Base-by-base conservation (phyloP, 2,797 vertebrate species). In the Austrolebias charrua region DNA sequence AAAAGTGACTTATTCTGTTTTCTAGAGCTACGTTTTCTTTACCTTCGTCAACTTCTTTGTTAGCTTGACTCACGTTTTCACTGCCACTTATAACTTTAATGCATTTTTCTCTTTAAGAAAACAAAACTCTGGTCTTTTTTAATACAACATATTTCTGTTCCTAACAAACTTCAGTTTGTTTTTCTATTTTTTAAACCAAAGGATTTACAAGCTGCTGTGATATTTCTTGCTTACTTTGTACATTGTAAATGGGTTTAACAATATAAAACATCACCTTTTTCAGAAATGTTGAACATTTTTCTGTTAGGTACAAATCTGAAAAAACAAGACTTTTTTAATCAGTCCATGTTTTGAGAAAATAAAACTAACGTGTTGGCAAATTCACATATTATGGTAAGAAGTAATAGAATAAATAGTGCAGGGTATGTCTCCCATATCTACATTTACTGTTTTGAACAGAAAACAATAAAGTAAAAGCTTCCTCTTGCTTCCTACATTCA, bases 1-100 rank as follows among this genome's bases (percentile, higher is more conserved):
- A 84, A 79, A 70, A 76, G 75, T 24, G 75, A 73, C 83, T 75
- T 82, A 83, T 76, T 85, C 72, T 78, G 69, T 54, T 61, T 71
- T 64, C 53, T 14, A 55, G 40, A 73, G 60, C 77, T 81, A 47
- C 63, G 59, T 24, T 76, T 57, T 29, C 69, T 80, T 73, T 62
- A 75, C 77, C 79, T 80, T 70, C 66, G 58, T 61, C 63, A 73
- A 74, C 59, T 71, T 74, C 46, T 75, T 79, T 79, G 65, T 59
- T 79, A 73, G 35, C 52, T 63, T 64, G 57, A 57, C 56, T 68
- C 52, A 50, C 33, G 60, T 57, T 63, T 73, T 63, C 44, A 49
- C 33, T 70, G 49, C 42, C 51, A 47, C 56, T 61, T 15, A 33
- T 52, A 50, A 56, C 49, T 74, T 69, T 19, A 61, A 50, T 56